Evolutionary conservation across 2,113 vertebrate species (phyloP).

Genomic region (Vulpes ferrilata): DNA sequence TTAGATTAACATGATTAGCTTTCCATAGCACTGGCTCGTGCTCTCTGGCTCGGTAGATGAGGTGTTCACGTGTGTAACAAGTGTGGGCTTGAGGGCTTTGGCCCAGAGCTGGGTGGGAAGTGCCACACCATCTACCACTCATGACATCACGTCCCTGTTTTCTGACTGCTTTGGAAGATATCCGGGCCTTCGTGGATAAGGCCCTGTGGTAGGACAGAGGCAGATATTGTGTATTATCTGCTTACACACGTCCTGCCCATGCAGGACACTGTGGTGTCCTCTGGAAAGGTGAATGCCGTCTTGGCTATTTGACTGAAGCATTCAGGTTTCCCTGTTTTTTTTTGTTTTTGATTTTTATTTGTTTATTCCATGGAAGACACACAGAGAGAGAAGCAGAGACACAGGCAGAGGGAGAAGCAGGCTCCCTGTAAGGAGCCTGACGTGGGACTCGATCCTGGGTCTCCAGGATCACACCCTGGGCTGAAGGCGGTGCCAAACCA

Average conservation of each 20-base stretch:
- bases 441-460: too few relatives aligned
- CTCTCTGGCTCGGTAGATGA: not conserved
- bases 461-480: too few relatives aligned
- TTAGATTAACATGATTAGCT: fast-evolving
- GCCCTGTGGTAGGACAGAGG: not conserved
- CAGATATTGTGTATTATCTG: fast-evolving
- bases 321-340: too few relatives aligned
- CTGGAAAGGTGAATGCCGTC: fast-evolving
- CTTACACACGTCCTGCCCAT: fast-evolving
- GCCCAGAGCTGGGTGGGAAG: not conserved
- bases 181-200: too few relatives aligned
- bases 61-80: fast-evolving
- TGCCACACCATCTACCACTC: fast-evolving
- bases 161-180: not conserved
- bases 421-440: too few relatives aligned
- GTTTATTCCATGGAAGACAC: too few relatives aligned
- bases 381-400: too few relatives aligned
- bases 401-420: too few relatives aligned
- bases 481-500: too few relatives aligned
- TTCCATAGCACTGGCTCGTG: fast-evolving
- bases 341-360: too few relatives aligned
- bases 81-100: not conserved
- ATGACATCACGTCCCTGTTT: not conserved
- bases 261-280: fast-evolving
- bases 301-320: too few relatives aligned